Evolutionary conservation across 2,113 vertebrate genomes (phyloP).

Genomic region (Phalacrocorax pelagicus): DNA sequence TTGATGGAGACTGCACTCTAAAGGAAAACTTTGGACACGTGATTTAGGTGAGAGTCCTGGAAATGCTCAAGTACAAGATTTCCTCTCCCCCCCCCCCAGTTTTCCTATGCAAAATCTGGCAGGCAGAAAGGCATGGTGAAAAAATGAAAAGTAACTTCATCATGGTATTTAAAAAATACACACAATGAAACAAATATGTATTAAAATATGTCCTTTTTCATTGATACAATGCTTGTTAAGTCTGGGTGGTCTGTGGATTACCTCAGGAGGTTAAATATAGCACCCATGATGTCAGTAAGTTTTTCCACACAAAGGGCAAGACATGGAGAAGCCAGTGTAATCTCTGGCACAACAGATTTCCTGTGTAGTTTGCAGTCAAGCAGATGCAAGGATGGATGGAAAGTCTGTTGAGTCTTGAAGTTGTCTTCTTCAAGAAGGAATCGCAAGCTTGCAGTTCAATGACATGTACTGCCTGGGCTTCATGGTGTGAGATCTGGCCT

Average conservation of each 20-base stretch:
- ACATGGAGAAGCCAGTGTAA: background rate
- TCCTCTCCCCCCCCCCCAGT: background rate
- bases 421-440: background rate
- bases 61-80: background rate
- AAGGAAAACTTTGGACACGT: background rate
- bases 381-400: background rate
- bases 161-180: background rate
- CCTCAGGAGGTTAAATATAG: constrained; percentile 2
- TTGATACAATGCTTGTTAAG: background rate
- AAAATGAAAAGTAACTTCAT: background rate
- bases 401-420: background rate
- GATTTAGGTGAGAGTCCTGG: background rate
- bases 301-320: background rate
- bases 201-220: background rate
- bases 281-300: background rate
- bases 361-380: background rate
- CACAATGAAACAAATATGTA: background rate
- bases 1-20: background rate
- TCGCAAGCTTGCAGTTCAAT: background rate
- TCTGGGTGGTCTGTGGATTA: background rate
- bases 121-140: background rate
- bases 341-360: background rate
- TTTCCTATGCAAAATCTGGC: background rate
- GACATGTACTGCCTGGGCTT: background rate
- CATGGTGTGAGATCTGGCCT: background rate